These are phyloP conservation scores for Mobula birostris DNA, from an alignment of 2,113 vertebrate genomes.

Conservation along the genomic window DNA sequence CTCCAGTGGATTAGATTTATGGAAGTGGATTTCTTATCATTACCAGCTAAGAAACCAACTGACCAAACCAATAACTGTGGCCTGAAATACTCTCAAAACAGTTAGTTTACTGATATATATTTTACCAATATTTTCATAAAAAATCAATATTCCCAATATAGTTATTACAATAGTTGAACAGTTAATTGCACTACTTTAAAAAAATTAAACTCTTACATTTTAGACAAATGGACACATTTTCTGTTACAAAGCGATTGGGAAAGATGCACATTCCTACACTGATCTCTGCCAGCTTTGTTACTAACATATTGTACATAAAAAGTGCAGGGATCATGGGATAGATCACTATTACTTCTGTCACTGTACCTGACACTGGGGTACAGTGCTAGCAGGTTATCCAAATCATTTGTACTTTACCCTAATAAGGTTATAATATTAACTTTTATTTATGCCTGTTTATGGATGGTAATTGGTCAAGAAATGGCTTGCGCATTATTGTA, in stretches of 20 bases:
- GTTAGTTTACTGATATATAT: slow-evolving; percentile 39
- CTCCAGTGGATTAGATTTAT: slow-evolving; percentile 76
- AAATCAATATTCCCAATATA: slow-evolving; percentile 47
- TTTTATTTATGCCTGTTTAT: not conserved
- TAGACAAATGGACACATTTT: not conserved
- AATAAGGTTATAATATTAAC: not conserved
- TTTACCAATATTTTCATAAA: slow-evolving; percentile 33
- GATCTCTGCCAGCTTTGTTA: not conserved
- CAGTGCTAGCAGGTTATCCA: not conserved
- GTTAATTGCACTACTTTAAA: not conserved
- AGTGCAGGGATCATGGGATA: not conserved
- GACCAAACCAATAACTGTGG: slow-evolving; percentile 62
- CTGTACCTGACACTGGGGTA: not conserved
- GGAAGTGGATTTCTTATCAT: slow-evolving; percentile 43
- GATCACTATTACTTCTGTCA: not conserved
- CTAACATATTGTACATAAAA: not conserved
- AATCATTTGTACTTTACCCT: not conserved
- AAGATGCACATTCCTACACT: not conserved
- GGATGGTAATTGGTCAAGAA: not conserved
- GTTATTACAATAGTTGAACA: slow-evolving; percentile 43
- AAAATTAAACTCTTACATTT: not conserved
- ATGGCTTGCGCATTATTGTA: not conserved
- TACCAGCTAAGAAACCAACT: slow-evolving; percentile 53
- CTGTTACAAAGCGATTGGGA: not conserved
- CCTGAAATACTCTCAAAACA: slow-evolving; percentile 54